Conservation (phyloP, 2,888 invertebrate genomes). For the Chaetogeoica ovagalla region DNA sequence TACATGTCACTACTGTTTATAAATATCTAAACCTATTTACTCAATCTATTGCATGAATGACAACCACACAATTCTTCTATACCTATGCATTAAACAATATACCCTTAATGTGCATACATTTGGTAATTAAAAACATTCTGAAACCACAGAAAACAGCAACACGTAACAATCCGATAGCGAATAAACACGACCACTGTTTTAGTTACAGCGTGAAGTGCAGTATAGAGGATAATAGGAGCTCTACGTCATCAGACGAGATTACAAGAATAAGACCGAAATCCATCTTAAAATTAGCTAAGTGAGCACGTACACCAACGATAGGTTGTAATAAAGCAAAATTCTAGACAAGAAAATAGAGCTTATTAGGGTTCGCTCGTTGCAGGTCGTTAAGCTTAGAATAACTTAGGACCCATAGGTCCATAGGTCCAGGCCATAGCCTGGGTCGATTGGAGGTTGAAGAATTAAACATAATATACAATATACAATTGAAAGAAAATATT, state of each 20-base stretch:
- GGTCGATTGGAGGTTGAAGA: conserved; percentile 35
- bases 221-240: conserved; percentile 46
- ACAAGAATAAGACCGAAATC: conserved; percentile 48
- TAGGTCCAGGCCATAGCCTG: too few relatives aligned
- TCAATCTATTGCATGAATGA: conserved; percentile 36
- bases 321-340: conserved; percentile 48
- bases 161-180: conserved; percentile 12
- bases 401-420: background rate
- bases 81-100: conserved; percentile 7
- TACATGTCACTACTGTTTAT: background rate
- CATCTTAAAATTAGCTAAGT: conserved; percentile 52
- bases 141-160: conserved; percentile 1
- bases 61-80: conserved; percentile 16
- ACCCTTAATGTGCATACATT: background rate
- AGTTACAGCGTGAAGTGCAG: conserved; percentile 52
- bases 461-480: background rate
- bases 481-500: conserved; percentile 7
- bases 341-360: conserved; percentile 49
- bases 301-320: conserved; percentile 50
- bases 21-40: conserved; percentile 5
- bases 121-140: conserved; percentile 7
- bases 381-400: conserved; percentile 45
- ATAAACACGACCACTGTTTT: conserved; percentile 42
- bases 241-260: conserved; percentile 41
- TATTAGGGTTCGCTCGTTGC: conserved; percentile 46